Evolutionary conservation across 1,140 invertebrate genomes (phyloP).

Genomic region (Neodiprion lecontei): DNA sequence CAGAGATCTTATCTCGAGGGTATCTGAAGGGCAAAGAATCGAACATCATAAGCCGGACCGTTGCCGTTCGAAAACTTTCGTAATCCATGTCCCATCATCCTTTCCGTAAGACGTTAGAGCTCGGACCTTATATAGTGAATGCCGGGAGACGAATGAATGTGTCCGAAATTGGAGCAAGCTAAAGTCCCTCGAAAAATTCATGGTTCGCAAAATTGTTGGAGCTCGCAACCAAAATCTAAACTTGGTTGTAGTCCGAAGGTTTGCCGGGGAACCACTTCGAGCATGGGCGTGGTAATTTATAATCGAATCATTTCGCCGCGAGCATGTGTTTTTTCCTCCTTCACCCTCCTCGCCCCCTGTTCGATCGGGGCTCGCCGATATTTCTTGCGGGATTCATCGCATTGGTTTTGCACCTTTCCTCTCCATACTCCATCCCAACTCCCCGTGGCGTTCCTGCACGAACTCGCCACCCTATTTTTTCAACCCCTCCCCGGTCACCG

Average conservation of each 20-base stretch:
- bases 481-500: neutral
- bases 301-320: neutral
- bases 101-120: too few relatives aligned
- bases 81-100: neutral
- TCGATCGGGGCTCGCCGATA: neutral
- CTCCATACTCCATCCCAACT: neutral
- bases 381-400: neutral
- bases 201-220: too few relatives aligned
- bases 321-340: neutral
- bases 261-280: neutral
- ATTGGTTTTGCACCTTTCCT: neutral
- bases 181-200: neutral
- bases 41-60: neutral
- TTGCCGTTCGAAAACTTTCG: neutral
- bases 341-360: neutral
- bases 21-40: conserved; percentile 1
- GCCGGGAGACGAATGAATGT: neutral
- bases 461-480: neutral
- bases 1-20: neutral
- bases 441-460: too few relatives aligned
- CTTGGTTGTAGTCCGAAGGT: neutral
- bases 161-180: neutral
- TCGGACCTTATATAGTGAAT: too few relatives aligned
- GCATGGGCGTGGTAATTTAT: neutral
- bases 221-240: too few relatives aligned